phyloP scores from a whole-genome alignment of 1,140 invertebrate species.

The Nephotettix cincticeps region DNA sequence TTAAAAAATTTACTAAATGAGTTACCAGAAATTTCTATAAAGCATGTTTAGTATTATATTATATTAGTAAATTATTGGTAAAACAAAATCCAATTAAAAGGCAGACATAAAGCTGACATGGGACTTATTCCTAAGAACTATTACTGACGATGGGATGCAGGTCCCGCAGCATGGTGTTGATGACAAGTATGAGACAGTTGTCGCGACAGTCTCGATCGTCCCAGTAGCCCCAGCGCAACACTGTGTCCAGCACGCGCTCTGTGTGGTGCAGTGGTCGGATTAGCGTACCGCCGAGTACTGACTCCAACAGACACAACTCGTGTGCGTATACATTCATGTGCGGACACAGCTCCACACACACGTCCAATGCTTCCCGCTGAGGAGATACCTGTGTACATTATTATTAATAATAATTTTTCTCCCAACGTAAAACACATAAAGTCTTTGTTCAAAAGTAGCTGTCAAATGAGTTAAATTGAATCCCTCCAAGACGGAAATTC shows the following conservation, averaged over 20 bases:
- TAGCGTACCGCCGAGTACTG: conserved; percentile 68
- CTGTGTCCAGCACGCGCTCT: conserved; percentile 69
- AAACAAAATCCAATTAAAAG: too few species aligned
- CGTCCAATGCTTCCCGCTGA: conserved; percentile 69
- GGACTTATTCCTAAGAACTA: too few species aligned
- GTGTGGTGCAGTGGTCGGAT: conserved; percentile 72
- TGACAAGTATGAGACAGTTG: conserved; percentile 72
- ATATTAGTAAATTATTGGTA: too few species aligned
- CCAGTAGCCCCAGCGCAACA: conserved; percentile 81
- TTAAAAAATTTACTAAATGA: too few species aligned
- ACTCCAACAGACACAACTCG: conserved; percentile 70
- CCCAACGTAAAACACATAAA: too few species aligned
- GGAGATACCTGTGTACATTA: conserved; percentile 74
- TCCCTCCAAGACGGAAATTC: too few species aligned
- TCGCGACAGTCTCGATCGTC: conserved; percentile 75
- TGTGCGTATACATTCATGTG: conserved; percentile 63
- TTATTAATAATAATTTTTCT: too few species aligned
- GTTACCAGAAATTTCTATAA: too few species aligned
- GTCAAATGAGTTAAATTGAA: too few species aligned
- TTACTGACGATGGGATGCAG: conserved; percentile 52
- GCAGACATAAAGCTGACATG: too few species aligned
- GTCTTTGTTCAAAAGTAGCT: too few species aligned
- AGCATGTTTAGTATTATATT: too few species aligned
- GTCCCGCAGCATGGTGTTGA: conserved; percentile 53
- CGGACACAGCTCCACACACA: conserved; percentile 65